Conservation (phyloP, 1,140 invertebrate species). For the Drosophila varians region DNA sequence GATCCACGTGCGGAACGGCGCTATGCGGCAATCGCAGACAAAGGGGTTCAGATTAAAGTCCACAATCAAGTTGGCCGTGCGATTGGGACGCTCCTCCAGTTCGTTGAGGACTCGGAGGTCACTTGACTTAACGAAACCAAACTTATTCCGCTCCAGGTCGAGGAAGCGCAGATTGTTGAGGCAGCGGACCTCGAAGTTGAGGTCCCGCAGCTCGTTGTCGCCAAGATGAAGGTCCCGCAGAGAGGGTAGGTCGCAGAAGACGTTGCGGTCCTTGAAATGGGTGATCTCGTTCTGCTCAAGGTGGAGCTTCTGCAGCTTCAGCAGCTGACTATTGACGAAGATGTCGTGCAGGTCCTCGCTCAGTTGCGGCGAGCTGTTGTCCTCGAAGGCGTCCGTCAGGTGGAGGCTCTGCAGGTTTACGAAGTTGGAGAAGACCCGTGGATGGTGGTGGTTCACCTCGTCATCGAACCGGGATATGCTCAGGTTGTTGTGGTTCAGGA, state of each 20-base stretch:
- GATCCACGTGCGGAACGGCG: slow-evolving; percentile 87
- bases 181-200: slow-evolving; percentile 89
- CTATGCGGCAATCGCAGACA: slow-evolving; percentile 87
- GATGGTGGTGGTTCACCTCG: slow-evolving; percentile 87
- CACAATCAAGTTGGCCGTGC: slow-evolving; percentile 86
- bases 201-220: slow-evolving; percentile 86
- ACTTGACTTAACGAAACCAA: slow-evolving; percentile 85
- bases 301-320: slow-evolving; percentile 88
- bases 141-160: slow-evolving; percentile 89
- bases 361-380: slow-evolving; percentile 86
- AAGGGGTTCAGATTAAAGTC: slow-evolving; percentile 89
- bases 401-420: slow-evolving; percentile 89
- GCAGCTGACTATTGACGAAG: slow-evolving; percentile 89
- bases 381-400: slow-evolving; percentile 90
- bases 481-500: slow-evolving; percentile 90
- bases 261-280: slow-evolving; percentile 86
- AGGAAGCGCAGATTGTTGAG: slow-evolving; percentile 88
- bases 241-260: slow-evolving; percentile 89
- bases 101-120: slow-evolving; percentile 87
- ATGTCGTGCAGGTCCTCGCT: slow-evolving; percentile 89
- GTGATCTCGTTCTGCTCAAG: slow-evolving; percentile 92
- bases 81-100: slow-evolving; percentile 83
- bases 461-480: slow-evolving; percentile 86
- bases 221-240: slow-evolving; percentile 89
- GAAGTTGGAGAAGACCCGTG: slow-evolving; percentile 91